These are phyloP conservation scores for Scomberomorus guttatus DNA, from an alignment of 2,797 vertebrate genomes.

Conservation along the genomic window DNA sequence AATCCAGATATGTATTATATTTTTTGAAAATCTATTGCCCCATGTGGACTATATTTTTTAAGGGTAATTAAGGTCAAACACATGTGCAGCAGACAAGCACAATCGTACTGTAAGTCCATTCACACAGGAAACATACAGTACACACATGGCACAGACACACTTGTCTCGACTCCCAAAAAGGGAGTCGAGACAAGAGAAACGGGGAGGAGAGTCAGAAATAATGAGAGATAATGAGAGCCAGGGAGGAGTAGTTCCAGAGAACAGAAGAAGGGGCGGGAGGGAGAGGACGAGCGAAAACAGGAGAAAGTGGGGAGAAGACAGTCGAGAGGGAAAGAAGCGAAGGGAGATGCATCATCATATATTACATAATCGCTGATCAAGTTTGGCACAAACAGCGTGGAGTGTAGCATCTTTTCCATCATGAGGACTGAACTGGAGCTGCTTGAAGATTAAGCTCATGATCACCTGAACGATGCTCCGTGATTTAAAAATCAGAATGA, in stretches of 20 bases:
- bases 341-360: slow-evolving; percentile 13
- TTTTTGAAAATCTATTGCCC: neutral
- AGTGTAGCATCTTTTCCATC: neutral
- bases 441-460: neutral
- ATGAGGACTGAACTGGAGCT: neutral
- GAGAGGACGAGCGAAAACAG: slow-evolving; percentile 17
- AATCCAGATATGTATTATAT: neutral
- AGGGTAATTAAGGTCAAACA: slow-evolving; percentile 28
- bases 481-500: neutral
- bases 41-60: neutral
- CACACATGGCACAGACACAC: neutral
- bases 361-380: slow-evolving; percentile 23
- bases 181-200: slow-evolving; percentile 15
- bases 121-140: slow-evolving; percentile 1
- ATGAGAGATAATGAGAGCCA: slow-evolving; percentile 64
- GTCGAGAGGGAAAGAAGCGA: slow-evolving; percentile 12
- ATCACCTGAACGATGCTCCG: slow-evolving; percentile 7
- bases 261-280: slow-evolving; percentile 45
- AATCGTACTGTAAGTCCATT: neutral
- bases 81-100: slow-evolving; percentile 1
- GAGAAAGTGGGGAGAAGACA: slow-evolving; percentile 17
- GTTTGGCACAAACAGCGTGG: neutral
- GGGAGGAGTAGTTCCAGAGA: slow-evolving; percentile 58
- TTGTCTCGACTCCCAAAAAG: no score
- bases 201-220: slow-evolving; percentile 20